A percentile compares a stretch with the other conserved stretches of the same genome.
Evolutionary conservation across 2,113 vertebrate species (phyloP).

Genomic region (Gyps fulvus): DNA sequence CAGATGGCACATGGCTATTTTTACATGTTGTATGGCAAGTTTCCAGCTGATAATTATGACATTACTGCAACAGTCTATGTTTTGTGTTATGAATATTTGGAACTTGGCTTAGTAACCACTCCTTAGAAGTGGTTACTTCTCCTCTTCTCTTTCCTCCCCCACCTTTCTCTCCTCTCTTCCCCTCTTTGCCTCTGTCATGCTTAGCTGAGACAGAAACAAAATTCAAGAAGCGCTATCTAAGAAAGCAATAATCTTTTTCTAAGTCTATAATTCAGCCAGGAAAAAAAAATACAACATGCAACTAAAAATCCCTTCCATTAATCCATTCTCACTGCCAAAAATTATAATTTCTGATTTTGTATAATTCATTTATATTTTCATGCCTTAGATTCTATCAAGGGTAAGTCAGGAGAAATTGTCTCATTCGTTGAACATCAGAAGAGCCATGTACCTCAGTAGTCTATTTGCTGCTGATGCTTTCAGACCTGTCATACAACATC

Average conservation of each 20-base stretch:
- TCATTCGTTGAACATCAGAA: not conserved
- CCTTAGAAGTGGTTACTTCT: not conserved
- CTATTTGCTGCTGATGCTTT: conserved; percentile 41
- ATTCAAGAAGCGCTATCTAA: not conserved
- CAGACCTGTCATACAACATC: conserved; percentile 45
- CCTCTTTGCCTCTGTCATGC: conserved; percentile 24
- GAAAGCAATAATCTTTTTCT: not conserved
- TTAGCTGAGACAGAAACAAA: not conserved
- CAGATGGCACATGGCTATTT: conserved; percentile 75
- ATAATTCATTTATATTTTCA: not conserved
- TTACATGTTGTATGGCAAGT: conserved; percentile 66
- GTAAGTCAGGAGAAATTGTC: conserved; percentile 37
- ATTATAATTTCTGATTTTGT: not conserved
- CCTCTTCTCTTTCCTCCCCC: not conserved
- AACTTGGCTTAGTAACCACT: conserved; percentile 1
- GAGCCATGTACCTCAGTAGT: not conserved
- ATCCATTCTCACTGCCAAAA: not conserved
- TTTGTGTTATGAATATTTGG: conserved; percentile 63
- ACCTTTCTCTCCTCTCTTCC: not conserved
- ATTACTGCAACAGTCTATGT: conserved; percentile 61
- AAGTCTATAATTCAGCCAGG: not conserved
- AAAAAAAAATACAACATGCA: not conserved
- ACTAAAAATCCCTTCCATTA: conserved; percentile 7
- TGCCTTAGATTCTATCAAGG: conserved; percentile 10
- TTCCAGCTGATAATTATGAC: conserved; percentile 75